Base-by-base conservation (phyloP, 2,888 invertebrate genomes). In the Amphimallon solstitiale region DNA sequence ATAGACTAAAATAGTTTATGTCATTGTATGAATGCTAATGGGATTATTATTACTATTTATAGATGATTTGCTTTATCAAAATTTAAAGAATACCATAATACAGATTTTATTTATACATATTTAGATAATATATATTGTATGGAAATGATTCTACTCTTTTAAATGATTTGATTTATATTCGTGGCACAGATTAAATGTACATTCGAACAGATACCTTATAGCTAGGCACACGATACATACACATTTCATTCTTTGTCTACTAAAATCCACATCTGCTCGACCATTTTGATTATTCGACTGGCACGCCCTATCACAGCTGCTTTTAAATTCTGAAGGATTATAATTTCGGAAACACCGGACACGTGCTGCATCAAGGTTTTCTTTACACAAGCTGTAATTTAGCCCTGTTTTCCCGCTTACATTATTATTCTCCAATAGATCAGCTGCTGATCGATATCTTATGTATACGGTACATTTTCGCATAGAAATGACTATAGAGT, bases 361-460 rank as follows among this genome's bases (percentile, higher is more conserved):
- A 59, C 56, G 43, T 29, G 56, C 56, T 45, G 21, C 43, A 15
- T 45, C 43, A 59, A 59, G 43, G 43, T 43, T 17, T n/a, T n/a
- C 21, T 43, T 34, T 14, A 10, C 45, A 59, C 43, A 29, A 14
- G 15, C 43, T 59, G 43, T 45, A 45, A 59, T 59, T 59, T 15
- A 29, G 14, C 29, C 29, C 23, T 45, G 29, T 19, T 45, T 34
- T 23, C 56, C 34, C 43, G 9, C 29, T 59, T 59, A 59, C 56
- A 59, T 59, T 43, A 59, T 59, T 59, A 59, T 43, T 29, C 56
- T 59, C 34, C 43, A 59, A 43, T 45, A 43, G 56, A 59, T 59
- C 56, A 59, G 56, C 56, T 59, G 56, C 43, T 29, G 43, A 59
- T 59, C 56, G 40, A 59, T 59, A 59, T 59, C 56, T 9, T 59